Conservation (phyloP, 2,113 vertebrate species). For the Coturnix japonica region DNA sequence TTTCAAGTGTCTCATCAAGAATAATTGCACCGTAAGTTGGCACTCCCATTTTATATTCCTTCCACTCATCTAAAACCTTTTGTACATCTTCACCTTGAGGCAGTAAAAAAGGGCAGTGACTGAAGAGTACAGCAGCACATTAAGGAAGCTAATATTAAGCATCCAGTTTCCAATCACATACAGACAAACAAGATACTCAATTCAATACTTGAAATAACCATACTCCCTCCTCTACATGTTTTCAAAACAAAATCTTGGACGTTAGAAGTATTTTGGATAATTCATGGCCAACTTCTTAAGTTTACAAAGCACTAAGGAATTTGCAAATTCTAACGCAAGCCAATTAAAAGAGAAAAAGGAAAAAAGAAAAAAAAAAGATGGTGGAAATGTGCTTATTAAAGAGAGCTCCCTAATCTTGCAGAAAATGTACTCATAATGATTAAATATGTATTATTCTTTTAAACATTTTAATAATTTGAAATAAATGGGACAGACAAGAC, state of each 20-base stretch:
- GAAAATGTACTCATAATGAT: not conserved
- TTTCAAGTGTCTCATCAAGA: constrained; percentile 93
- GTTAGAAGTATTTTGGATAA: not conserved
- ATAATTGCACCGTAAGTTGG: constrained; percentile 98
- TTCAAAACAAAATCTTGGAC: not conserved
- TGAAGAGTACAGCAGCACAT: constrained; percentile 86
- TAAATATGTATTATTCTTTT: not conserved
- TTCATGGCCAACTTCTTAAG: not conserved
- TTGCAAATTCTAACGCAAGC: not conserved
- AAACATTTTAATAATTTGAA: not conserved
- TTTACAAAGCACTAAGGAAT: not conserved
- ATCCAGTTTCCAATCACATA: not conserved
- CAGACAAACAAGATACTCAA: not conserved
- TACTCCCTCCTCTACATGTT: not conserved
- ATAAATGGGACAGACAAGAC: not conserved
- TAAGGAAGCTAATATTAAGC: constrained; percentile 77
- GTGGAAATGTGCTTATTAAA: not conserved
- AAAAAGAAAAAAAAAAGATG: not conserved
- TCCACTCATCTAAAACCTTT: constrained; percentile 96
- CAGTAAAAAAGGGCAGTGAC: constrained; percentile 95
- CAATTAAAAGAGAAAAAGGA: not conserved
- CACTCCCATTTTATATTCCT: constrained; percentile 99
- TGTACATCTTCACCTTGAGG: constrained; percentile 97
- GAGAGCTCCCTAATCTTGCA: not conserved
- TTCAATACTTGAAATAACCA: not conserved